These are phyloP conservation scores for Fopius arisanus DNA, from an alignment of 1,140 invertebrate genomes.

Conservation along the genomic window DNA sequence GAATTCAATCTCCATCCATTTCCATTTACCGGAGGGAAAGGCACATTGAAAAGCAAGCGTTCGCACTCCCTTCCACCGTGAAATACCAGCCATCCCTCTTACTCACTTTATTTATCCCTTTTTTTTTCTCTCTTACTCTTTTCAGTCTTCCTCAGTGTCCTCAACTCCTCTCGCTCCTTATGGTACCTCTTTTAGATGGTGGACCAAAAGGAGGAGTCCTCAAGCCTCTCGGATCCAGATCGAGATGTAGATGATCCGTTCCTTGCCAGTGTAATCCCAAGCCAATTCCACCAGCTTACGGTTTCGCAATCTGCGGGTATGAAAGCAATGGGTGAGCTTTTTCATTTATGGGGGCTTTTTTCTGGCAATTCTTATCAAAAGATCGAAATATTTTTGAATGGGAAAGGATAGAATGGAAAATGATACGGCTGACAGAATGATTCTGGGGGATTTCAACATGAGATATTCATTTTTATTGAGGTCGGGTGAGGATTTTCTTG, in stretches of 20 bases:
- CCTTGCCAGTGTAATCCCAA: slow-evolving; percentile 27
- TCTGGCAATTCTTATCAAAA: background rate
- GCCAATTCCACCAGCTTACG: slow-evolving; percentile 21
- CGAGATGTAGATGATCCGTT: slow-evolving; percentile 29
- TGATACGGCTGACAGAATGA: background rate
- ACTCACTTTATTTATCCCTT: background rate
- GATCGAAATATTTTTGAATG: slow-evolving; percentile 11
- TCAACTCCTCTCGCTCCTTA: background rate
- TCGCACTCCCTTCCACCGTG: background rate
- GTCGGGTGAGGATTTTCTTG: background rate
- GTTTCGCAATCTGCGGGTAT: background rate
- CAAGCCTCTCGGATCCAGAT: slow-evolving; percentile 7
- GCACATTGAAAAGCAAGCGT: slow-evolving; percentile 22
- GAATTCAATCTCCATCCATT: slow-evolving; percentile 42
- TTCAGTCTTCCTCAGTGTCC: background rate
- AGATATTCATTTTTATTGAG: background rate
- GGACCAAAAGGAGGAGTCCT: slow-evolving; percentile 5
- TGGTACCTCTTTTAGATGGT: background rate
- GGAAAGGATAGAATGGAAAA: background rate
- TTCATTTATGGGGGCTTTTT: background rate
- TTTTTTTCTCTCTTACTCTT: background rate
- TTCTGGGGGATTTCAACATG: too few relatives aligned
- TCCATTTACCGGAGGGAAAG: slow-evolving; percentile 35
- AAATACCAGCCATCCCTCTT: background rate
- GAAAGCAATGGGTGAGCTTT: slow-evolving; percentile 4